phyloP scores from a whole-genome alignment of 2,113 vertebrate genomes.

The Thryonomys swinderianus region DNA sequence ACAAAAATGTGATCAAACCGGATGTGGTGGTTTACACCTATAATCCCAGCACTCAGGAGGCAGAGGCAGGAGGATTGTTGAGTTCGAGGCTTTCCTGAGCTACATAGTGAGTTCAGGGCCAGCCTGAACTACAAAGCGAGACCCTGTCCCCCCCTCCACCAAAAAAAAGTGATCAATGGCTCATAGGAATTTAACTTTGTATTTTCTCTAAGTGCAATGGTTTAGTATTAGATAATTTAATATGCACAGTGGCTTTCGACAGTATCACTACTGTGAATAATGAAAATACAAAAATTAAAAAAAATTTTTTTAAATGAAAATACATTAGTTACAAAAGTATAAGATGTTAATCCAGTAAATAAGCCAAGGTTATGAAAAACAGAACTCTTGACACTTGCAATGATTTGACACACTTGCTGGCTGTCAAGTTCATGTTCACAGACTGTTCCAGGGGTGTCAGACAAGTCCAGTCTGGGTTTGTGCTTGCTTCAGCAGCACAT shows the following conservation, averaged over 20 bases:
- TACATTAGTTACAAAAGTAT: not conserved
- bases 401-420: accelerated
- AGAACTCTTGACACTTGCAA: not conserved
- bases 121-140: too few relatives aligned
- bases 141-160: too few relatives aligned
- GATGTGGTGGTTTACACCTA: too few relatives aligned
- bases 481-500: too few relatives aligned
- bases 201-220: not conserved
- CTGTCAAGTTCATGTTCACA: not conserved
- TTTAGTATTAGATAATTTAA: not conserved
- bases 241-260: too few relatives aligned
- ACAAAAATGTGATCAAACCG: not conserved
- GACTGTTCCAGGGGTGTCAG: not conserved
- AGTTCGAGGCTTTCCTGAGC: too few relatives aligned
- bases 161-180: too few relatives aligned
- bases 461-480: not conserved
- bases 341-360: not conserved
- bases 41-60: too few relatives aligned
- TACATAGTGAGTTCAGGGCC: too few relatives aligned
- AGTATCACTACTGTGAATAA: not conserved
- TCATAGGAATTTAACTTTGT: not conserved
- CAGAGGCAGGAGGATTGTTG: too few relatives aligned
- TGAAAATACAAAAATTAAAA: too few relatives aligned
- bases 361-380: not conserved
- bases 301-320: too few relatives aligned